Conservation (phyloP, 2,797 vertebrate genomes). For the Cryptoblepharus egeriae region DNA sequence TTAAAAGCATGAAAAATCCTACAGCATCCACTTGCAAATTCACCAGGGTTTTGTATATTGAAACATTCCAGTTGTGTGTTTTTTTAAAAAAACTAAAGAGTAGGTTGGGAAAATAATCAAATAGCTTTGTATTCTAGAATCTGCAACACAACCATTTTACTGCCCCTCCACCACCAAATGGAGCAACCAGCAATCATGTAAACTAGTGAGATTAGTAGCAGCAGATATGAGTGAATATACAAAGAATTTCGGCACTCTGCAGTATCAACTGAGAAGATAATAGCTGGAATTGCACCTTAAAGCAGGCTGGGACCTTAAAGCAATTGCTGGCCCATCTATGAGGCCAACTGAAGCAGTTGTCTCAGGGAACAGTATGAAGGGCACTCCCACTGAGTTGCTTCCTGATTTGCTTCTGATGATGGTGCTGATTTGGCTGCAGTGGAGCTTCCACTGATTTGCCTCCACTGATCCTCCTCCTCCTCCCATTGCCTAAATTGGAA, state of each 20-base stretch:
- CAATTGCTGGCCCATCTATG: no score
- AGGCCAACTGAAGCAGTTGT: no score
- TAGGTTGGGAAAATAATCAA: constrained; percentile 2
- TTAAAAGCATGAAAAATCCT: constrained; percentile 10
- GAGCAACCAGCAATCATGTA: background rate
- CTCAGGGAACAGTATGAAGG: no score
- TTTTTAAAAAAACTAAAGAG: constrained; percentile 9
- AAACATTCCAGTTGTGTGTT: background rate
- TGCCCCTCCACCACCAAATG: no score
- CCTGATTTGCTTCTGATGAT: no score
- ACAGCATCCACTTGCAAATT: constrained; percentile 4
- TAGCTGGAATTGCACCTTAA: background rate
- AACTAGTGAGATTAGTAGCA: background rate
- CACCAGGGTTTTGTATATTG: background rate
- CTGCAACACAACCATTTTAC: background rate
- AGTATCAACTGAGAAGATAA: background rate
- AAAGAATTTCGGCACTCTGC: background rate
- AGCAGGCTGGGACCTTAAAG: no score
- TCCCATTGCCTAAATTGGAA: no score
- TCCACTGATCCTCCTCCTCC: no score
- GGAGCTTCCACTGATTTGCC: no score
- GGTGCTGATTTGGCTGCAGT: no score
- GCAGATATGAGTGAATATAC: background rate
- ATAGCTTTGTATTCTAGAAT: background rate
- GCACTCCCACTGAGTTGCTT: no score